Evolutionary conservation across 2,113 vertebrate species (phyloP).

Genomic region (Potamarius usumacintae): DNA sequence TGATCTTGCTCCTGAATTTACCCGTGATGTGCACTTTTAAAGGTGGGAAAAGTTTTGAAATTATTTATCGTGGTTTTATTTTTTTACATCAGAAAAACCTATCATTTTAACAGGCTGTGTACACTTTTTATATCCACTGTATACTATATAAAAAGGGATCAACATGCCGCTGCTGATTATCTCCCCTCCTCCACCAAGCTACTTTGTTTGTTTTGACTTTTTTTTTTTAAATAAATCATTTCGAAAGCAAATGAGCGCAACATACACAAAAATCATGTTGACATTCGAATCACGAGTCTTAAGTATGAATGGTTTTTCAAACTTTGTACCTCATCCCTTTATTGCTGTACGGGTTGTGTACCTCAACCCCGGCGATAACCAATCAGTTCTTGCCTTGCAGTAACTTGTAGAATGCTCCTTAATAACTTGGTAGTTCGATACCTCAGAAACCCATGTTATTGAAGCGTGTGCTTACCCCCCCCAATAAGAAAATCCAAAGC

Average conservation of each 20-base stretch:
- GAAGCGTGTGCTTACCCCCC: slow-evolving; percentile 48
- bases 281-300: background rate
- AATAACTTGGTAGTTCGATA: slow-evolving; percentile 51
- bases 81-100: too few relatives aligned
- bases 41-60: too few relatives aligned
- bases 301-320: background rate
- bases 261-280: background rate
- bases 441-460: slow-evolving; percentile 52
- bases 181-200: too few relatives aligned
- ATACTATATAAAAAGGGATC: too few relatives aligned
- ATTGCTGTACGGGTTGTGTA: slow-evolving; percentile 63
- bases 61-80: too few relatives aligned
- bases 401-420: slow-evolving; percentile 70
- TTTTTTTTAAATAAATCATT: background rate
- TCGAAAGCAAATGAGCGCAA: background rate
- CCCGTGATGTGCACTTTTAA: too few relatives aligned
- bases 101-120: too few relatives aligned
- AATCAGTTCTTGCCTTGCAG: slow-evolving; percentile 81
- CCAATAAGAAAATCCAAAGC: slow-evolving; percentile 44
- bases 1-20: too few relatives aligned
- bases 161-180: background rate
- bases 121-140: too few relatives aligned
- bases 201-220: background rate
- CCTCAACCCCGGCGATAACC: slow-evolving; percentile 70
- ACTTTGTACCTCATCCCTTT: slow-evolving; percentile 62